Percentiles rank a stretch among this genome's conserved stretches.
These are phyloP conservation scores for Leontocebus nigricollis DNA, from an alignment of 2,797 vertebrate genomes.

Conservation along the genomic window DNA sequence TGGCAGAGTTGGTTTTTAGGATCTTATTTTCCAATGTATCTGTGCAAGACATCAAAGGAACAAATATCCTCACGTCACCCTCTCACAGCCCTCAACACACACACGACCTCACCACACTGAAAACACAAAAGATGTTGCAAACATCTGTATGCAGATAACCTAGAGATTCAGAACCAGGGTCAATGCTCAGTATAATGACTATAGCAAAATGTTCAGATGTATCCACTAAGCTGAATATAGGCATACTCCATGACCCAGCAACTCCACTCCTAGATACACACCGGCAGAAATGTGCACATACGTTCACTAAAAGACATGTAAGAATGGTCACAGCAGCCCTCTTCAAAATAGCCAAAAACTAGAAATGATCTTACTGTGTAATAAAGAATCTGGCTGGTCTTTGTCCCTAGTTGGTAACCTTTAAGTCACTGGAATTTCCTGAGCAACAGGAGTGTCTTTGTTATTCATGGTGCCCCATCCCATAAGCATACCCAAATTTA, in stretches of 20 bases:
- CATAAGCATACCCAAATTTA: not conserved
- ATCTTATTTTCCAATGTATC: constrained; percentile 29
- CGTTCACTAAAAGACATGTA: not conserved
- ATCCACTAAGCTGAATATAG: not conserved
- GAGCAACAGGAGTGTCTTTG: not conserved
- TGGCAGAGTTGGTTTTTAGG: not conserved
- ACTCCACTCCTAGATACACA: not conserved
- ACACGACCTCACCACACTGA: not conserved
- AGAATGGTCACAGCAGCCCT: not conserved
- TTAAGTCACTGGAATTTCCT: not conserved
- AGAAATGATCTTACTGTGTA: not conserved
- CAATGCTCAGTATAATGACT: not conserved
- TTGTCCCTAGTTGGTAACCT: not conserved
- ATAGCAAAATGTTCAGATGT: not conserved
- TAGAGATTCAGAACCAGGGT: not conserved
- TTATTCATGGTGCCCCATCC: not conserved
- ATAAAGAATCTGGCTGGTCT: not conserved
- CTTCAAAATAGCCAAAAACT: not conserved
- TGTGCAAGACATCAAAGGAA: constrained; percentile 23
- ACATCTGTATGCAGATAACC: not conserved
- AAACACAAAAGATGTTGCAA: not conserved
- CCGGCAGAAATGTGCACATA: not conserved
- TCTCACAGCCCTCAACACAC: not conserved
- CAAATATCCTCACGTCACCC: not conserved
- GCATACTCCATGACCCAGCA: not conserved